Evolutionary conservation across 2,113 vertebrate species (phyloP), one percentile per base, ranked within the genome.

Genomic region (Enhydra lutris): DNA sequence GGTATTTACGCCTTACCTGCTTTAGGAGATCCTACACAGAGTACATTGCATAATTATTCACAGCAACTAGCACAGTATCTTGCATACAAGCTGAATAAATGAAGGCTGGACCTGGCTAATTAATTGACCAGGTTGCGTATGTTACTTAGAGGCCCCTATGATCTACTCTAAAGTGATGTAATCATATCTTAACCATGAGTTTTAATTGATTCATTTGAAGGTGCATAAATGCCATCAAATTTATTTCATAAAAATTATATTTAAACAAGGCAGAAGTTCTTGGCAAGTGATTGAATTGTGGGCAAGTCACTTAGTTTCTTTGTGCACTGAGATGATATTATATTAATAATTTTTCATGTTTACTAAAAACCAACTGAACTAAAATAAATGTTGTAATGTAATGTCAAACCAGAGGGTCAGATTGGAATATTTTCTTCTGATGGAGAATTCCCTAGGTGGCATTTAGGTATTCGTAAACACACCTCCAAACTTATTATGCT

Each of bases 261-360:
- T 97, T 84, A 76, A 80, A 89, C n/a, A 94, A 83, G 29, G 34
- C n/a, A 89, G 80, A 96, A 42, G 45, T 88, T 78, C 39, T 96
- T 76, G 80, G 79, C 3, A 86, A 88, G 61, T 85, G 55, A 78
- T 80, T 71, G 76, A 78, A 39, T 42, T 96, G 20, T 78, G 65
- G 45, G 18, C 23, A 88, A 57, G 18, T 91, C 18, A 26, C 12
- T 91, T 79, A 50, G 23, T 39, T 85, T 74, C 39, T 96, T 92
- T 86, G n/a, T 89, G 9, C 21, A 29, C 10, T 73, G 69, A 88
- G 15, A 39, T 13, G 91, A 79, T 57, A 4, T 47, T 57, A 6
- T 47, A 67, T 20, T 34, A 57, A 14, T 65, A 89, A 7, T 7
- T 97, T 96, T 88, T 92, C 13, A 91, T 42, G 67, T 12, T 71